phyloP scores from a whole-genome alignment of 2,888 invertebrate species.

The Azorinus chamasolen region DNA sequence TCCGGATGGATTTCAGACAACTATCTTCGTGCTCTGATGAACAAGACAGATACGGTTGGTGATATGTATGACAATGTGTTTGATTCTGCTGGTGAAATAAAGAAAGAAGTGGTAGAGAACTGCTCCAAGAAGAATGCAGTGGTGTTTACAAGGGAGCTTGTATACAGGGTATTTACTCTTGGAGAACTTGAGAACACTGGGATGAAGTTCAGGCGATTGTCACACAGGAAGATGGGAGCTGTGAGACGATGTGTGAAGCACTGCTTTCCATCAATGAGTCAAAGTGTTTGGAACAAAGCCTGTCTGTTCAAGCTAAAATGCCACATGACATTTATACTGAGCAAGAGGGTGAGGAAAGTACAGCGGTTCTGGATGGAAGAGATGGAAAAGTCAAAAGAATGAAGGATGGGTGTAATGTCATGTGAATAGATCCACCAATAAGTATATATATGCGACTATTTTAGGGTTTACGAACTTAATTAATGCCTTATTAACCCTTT shows the following conservation, averaged over 20 bases:
- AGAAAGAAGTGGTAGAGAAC: slow-evolving; percentile 15
- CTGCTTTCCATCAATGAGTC: slow-evolving; percentile 18
- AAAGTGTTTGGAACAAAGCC: slow-evolving; percentile 7
- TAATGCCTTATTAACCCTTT: too few relatives aligned
- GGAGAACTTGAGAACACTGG: slow-evolving; percentile 18
- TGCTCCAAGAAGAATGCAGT: slow-evolving; percentile 28
- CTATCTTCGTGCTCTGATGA: slow-evolving; percentile 31
- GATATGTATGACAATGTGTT: slow-evolving; percentile 41
- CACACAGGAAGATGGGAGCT: slow-evolving; percentile 26
- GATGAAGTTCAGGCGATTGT: slow-evolving; percentile 7
- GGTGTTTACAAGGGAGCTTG: slow-evolving; percentile 37
- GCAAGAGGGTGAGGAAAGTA: too few relatives aligned
- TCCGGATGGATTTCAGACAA: slow-evolving; percentile 40
- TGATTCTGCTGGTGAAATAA: slow-evolving; percentile 24
- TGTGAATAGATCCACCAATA: too few relatives aligned
- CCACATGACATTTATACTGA: too few relatives aligned
- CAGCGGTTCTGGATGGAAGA: too few relatives aligned
- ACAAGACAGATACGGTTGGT: slow-evolving; percentile 19
- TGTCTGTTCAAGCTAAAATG: too few relatives aligned
- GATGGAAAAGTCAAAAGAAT: too few relatives aligned
- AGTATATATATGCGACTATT: too few relatives aligned
- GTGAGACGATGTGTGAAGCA: slow-evolving; percentile 35
- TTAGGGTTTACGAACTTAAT: too few relatives aligned
- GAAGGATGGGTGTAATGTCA: too few relatives aligned
- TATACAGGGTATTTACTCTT: slow-evolving; percentile 42